These are phyloP conservation scores for Artemia sinica DNA, from an alignment of 2,888 invertebrate genomes.

Conservation along the genomic window DNA sequence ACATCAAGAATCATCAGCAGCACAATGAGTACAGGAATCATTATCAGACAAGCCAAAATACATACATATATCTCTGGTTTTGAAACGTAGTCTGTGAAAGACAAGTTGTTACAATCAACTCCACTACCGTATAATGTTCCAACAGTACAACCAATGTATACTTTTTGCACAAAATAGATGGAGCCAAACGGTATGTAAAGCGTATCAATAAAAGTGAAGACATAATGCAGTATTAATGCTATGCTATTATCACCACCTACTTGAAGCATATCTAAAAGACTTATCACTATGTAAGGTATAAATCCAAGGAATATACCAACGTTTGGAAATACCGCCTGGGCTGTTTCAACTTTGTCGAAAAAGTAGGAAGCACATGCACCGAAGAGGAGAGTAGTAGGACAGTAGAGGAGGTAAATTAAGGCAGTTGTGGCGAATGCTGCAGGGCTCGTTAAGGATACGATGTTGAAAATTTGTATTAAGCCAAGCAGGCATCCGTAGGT, in stretches of 20 bases:
- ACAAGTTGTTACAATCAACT: constrained; percentile 44
- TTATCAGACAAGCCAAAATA: constrained; percentile 39
- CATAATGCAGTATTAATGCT: constrained; percentile 42
- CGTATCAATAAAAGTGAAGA: constrained; percentile 54
- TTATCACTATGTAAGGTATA: constrained; percentile 53
- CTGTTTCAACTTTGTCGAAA: constrained; percentile 64
- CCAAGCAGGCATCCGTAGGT: constrained; percentile 45
- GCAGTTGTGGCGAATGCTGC: constrained; percentile 50
- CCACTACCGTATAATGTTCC: constrained; percentile 26
- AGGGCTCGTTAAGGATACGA: constrained; percentile 47
- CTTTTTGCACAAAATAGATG: constrained; percentile 60
- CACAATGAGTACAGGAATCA: constrained; percentile 49
- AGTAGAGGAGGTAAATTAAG: constrained; percentile 48
- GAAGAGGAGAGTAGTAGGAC: constrained; percentile 55
- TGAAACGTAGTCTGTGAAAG: constrained; percentile 49
- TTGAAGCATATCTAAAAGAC: constrained; percentile 50
- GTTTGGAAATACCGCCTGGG: constrained; percentile 58
- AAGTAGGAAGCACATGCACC: constrained; percentile 58
- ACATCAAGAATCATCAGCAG: constrained; percentile 47
- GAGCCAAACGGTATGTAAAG: constrained; percentile 67
- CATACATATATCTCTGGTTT: constrained; percentile 50
- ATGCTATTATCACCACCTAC: constrained; percentile 37
- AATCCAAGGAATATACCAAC: constrained; percentile 55
- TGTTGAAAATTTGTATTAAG: constrained; percentile 48
- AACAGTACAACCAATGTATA: constrained; percentile 46